Evolutionary conservation across 1,140 invertebrate genomes (phyloP), one percentile per base, ranked within the genome.

Genomic region (Anastrepha ludens): DNA sequence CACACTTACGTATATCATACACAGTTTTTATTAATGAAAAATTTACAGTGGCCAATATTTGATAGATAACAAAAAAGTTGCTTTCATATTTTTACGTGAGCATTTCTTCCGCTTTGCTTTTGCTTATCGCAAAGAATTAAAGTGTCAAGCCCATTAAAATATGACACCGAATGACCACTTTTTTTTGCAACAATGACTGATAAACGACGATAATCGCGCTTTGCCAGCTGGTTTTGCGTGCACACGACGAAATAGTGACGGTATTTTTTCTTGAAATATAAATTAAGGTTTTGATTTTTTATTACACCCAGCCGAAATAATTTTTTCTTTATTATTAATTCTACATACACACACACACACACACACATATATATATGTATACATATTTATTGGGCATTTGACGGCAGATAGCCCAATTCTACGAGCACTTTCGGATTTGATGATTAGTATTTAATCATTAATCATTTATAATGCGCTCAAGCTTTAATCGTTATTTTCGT

Each of bases 91-190:
- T 29, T 55, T 2, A 6, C 15, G 17, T 47, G 41, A 15, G 15
- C 8, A 74, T 44, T 74, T 1, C 67, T 44, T 47, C 41, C 67
- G 67, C 67, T 13, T 74, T 47, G 1, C 13, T 4, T 11, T 41
- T 44, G 7, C 67, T 74, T 74, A 74, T 74, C 67, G 67, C 67
- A 74, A 15, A 4, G 4, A 5, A 74, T 74, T 74, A 74, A 74
- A 74, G 13, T 74, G 67, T 44, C 67, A 74, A 47, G 2, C 39
- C 11, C 44, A 17, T 74, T 74, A 47, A 74, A 74, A 41, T 74
- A 74, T 74, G 41, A 74, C 67, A 47, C 17, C 13, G 67, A n/a
- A 74, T 74, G 44, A 41, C 9, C 67, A 0, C 15, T 74, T 74
- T 74, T 74, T 17, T 74, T 39, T 13, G 41, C 67, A 47, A 74